These are phyloP conservation scores for Brachionus paranguensis DNA, from an alignment of 1,140 invertebrate species.

Conservation along the genomic window DNA sequence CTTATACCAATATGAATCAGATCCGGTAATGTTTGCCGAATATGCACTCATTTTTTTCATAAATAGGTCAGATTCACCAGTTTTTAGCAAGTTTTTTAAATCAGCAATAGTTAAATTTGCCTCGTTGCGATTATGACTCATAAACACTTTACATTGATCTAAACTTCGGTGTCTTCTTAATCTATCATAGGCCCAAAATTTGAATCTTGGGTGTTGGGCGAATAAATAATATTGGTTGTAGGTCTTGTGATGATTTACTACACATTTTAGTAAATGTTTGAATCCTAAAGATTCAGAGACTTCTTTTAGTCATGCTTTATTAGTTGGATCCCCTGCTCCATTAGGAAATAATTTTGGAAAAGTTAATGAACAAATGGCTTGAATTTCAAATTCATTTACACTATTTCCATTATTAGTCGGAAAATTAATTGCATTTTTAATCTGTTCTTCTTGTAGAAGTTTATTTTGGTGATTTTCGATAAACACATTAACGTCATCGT, in stretches of 20 bases:
- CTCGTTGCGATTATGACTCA: neutral
- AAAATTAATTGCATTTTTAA: neutral
- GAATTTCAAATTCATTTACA: neutral
- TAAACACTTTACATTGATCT: neutral
- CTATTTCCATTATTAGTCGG: neutral
- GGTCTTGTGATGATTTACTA: neutral
- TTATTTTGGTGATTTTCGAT: neutral
- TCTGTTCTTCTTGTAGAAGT: neutral
- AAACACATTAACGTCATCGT: neutral
- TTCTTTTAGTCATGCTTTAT: neutral
- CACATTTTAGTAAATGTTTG: neutral
- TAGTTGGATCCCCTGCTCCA: neutral
- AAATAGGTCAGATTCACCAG: neutral
- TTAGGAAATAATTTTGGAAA: neutral
- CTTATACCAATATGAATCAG: too few relatives aligned
- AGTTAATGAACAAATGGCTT: neutral
- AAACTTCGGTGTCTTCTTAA: neutral
- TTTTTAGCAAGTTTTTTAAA: neutral
- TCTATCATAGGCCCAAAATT: slow-evolving; percentile 10
- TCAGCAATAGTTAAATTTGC: neutral
- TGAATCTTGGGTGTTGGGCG: too few relatives aligned
- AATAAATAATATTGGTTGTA: neutral
- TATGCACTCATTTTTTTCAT: too few relatives aligned
- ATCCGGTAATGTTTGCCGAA: too few relatives aligned
- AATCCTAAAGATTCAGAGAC: neutral